phyloP scores from a whole-genome alignment of 2,888 invertebrate genomes.

The Geotrupes spiniger region DNA sequence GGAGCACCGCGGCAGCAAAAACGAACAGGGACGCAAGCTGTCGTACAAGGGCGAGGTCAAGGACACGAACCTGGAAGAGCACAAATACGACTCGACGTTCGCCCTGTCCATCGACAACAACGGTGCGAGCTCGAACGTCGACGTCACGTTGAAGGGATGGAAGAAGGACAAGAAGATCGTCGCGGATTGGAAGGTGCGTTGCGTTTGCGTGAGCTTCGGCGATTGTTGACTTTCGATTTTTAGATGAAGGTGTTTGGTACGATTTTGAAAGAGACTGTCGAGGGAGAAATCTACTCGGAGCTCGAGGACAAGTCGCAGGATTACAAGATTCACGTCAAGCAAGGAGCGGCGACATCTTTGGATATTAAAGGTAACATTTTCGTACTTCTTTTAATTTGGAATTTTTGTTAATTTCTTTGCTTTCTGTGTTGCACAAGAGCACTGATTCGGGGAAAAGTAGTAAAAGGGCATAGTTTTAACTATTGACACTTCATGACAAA shows the following conservation, averaged over 20 bases:
- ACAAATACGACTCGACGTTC: conserved; percentile 46
- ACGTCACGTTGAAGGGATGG: conserved; percentile 45
- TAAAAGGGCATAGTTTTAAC: too few species aligned
- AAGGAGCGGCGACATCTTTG: conserved; percentile 42
- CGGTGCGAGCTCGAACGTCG: conserved; percentile 51
- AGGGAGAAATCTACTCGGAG: conserved; percentile 35
- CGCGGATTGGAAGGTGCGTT: conserved; percentile 30
- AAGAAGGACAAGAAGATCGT: conserved; percentile 38
- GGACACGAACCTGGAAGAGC: conserved; percentile 48
- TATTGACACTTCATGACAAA: too few species aligned
- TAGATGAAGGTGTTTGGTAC: conserved; percentile 44
- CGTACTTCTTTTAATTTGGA: too few species aligned
- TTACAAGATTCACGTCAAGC: conserved; percentile 30
- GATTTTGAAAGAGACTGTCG: conserved; percentile 42
- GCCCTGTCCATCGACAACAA: conserved; percentile 49
- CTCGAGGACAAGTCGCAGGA: conserved; percentile 25
- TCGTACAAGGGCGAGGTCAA: conserved; percentile 43
- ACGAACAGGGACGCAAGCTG: conserved; percentile 49
- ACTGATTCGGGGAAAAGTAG: too few species aligned
- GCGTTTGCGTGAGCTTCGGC: conserved; percentile 9
- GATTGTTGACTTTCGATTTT: neutral
- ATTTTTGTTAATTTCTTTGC: too few species aligned
- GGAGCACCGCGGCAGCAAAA: conserved; percentile 48
- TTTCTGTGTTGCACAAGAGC: too few species aligned
- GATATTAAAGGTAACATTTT: conserved; percentile 34